phyloP scores from a whole-genome alignment of 2,797 vertebrate genomes.

The Phaenicophaeus curvirostris region DNA sequence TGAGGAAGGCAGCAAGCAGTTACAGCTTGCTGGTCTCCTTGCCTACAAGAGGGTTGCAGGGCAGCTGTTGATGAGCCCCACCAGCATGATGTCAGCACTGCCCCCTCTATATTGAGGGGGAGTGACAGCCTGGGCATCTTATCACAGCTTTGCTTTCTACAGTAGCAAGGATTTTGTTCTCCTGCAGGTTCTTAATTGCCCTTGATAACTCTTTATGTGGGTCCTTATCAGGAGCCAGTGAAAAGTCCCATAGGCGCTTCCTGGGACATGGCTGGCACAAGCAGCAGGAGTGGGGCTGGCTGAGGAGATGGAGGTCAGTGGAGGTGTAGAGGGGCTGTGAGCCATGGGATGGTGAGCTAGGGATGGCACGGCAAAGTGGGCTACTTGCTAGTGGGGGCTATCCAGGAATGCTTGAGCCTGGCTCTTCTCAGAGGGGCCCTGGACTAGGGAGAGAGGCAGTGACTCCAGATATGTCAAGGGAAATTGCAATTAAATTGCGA shows the following conservation, averaged over 20 bases:
- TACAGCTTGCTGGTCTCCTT: neutral
- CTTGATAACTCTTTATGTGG: neutral
- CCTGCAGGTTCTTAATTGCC: neutral
- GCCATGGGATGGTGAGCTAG: neutral
- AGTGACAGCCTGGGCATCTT: neutral
- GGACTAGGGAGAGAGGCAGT: neutral
- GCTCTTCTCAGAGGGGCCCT: neutral
- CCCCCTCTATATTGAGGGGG: neutral
- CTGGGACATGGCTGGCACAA: neutral
- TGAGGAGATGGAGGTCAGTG: neutral
- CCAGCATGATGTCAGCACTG: rapidly evolving
- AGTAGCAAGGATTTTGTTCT: neutral
- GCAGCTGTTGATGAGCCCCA: neutral
- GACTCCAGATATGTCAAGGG: neutral
- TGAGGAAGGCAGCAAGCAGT: neutral
- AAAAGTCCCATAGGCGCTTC: neutral
- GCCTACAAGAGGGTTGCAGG: neutral
- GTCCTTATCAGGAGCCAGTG: neutral
- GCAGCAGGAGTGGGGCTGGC: rapidly evolving
- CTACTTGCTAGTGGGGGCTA: neutral
- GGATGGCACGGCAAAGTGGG: neutral
- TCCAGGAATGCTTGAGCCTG: conserved; percentile 23
- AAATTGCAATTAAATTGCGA: neutral
- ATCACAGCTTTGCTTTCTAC: neutral
- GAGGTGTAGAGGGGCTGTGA: rapidly evolving